A percentile compares a stretch with the other conserved stretches of the same genome.
phyloP scores from a whole-genome alignment of 2,888 invertebrate genomes.

The Tanypteryx hageni region DNA sequence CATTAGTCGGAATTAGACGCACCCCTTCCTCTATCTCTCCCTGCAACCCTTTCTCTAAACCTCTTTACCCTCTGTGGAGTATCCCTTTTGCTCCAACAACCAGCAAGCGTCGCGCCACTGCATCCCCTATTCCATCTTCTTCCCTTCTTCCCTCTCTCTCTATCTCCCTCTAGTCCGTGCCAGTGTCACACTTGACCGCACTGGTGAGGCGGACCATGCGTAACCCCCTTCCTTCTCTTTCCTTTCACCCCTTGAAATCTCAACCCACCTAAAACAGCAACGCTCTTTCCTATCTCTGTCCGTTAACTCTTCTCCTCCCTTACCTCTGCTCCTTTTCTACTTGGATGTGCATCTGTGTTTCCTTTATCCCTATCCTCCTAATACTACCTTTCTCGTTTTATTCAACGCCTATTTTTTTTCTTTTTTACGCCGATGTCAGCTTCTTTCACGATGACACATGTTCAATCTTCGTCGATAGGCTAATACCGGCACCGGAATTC shows the following conservation, averaged over 20 bases:
- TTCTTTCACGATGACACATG: too few relatives aligned
- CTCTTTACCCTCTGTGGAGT: constrained; percentile 51
- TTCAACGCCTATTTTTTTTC: too few relatives aligned
- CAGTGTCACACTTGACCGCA: constrained; percentile 58
- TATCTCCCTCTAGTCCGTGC: not conserved
- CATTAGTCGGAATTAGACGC: constrained; percentile 64
- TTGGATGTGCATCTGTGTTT: not conserved
- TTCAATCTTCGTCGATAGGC: too few relatives aligned
- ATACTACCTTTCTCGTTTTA: not conserved
- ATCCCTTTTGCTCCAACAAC: constrained; percentile 36
- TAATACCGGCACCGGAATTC: too few relatives aligned
- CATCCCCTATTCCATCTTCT: not conserved
- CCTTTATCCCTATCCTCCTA: not conserved
- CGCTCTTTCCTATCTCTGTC: not conserved
- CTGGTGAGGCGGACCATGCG: constrained; percentile 41
- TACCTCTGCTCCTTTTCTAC: not conserved
- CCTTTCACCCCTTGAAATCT: not conserved
- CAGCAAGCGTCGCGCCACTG: constrained; percentile 12
- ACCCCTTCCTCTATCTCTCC: not conserved
- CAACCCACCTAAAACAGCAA: not conserved
- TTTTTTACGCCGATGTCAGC: too few relatives aligned
- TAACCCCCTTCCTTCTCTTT: not conserved
- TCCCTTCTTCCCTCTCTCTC: not conserved
- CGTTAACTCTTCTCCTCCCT: not conserved
- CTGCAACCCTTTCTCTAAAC: constrained; percentile 50